These are phyloP conservation scores for Aplysina aerophoba DNA, from an alignment of 37 sponge, comb jelly and placozoan species.

Conservation along the genomic window DNA sequence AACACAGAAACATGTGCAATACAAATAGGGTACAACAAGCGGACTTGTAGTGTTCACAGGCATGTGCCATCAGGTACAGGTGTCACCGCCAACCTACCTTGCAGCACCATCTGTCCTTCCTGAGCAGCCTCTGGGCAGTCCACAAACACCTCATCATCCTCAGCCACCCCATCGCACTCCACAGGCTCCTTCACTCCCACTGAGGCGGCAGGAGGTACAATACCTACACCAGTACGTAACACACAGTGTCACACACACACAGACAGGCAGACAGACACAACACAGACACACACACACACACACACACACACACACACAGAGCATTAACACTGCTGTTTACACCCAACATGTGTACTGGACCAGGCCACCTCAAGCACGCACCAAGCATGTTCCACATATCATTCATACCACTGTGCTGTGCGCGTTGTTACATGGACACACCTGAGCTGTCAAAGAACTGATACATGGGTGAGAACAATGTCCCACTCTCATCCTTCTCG, in stretches of 20 bases:
- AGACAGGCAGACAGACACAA: background rate
- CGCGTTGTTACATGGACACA: background rate
- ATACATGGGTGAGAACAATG: slow-evolving; percentile 34
- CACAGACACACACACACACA: background rate
- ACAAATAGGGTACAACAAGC: too few relatives aligned
- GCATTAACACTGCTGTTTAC: too few relatives aligned
- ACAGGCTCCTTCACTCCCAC: background rate
- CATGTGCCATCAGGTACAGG: too few relatives aligned
- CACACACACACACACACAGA: background rate
- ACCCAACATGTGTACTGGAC: too few relatives aligned
- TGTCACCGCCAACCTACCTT: background rate
- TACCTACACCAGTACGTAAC: too few relatives aligned
- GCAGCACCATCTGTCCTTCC: background rate
- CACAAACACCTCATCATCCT: slow-evolving; percentile 32
- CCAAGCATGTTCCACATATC: too few relatives aligned
- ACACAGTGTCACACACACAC: background rate
- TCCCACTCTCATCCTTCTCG: background rate
- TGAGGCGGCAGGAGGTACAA: slow-evolving; percentile 18
- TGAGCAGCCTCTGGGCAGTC: background rate
- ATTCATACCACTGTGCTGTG: background rate
- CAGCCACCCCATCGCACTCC: slow-evolving; percentile 2
- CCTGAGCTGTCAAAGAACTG: slow-evolving; percentile 31
- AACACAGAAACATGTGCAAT: too few relatives aligned
- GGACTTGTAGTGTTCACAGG: too few relatives aligned
- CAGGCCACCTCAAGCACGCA: too few relatives aligned